phyloP scores from a whole-genome alignment of 2,888 invertebrate genomes.

The Halictus ligatus region DNA sequence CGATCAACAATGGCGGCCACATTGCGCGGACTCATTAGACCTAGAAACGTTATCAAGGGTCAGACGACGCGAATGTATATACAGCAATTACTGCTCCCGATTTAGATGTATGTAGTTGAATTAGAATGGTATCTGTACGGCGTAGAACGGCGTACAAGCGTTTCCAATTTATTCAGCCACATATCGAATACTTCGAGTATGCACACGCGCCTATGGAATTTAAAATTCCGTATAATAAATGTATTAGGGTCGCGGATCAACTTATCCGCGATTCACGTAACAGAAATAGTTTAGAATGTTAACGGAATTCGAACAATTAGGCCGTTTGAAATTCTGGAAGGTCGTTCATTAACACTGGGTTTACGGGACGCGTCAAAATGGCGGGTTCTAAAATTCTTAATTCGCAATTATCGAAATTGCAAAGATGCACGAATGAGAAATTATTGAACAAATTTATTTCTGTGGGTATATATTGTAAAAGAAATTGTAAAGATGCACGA shows the following conservation, averaged over 20 bases:
- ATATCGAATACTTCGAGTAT: background rate
- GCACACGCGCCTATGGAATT: background rate
- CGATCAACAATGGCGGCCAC: background rate
- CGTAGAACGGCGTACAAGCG: background rate
- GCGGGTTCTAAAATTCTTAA: no score
- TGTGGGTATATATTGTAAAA: no score
- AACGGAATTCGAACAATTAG: background rate
- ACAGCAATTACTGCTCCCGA: background rate
- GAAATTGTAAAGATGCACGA: no score
- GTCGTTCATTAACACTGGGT: background rate
- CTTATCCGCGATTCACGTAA: background rate
- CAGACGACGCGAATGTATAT: background rate
- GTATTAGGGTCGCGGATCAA: constrained; percentile 1
- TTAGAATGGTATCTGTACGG: background rate
- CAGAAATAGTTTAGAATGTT: constrained; percentile 6
- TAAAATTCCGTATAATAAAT: background rate
- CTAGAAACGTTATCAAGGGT: constrained; percentile 9
- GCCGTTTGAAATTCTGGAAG: background rate
- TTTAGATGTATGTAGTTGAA: constrained; percentile 9
- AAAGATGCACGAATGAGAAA: no score
- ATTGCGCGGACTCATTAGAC: background rate
- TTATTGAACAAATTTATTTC: no score
- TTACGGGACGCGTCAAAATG: no score
- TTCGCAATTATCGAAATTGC: no score
- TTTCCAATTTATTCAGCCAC: constrained; percentile 1